Base-by-base conservation (phyloP, 2,888 invertebrate genomes). In the Stenolophus ochropezus region DNA sequence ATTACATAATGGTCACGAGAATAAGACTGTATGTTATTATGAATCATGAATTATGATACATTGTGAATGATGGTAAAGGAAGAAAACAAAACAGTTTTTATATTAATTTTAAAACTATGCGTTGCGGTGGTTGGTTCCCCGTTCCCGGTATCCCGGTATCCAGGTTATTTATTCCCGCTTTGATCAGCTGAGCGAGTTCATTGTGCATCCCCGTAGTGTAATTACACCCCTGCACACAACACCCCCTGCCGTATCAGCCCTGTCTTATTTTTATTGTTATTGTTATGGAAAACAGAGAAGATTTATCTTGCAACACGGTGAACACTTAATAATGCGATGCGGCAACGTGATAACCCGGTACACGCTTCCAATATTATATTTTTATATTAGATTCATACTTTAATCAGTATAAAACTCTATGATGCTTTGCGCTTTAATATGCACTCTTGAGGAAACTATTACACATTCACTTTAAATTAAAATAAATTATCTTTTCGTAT, bases 191-290 rank as follows among this genome's bases (percentile, higher is more conserved):
- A 42, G 33, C 33, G 33, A 42, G 33, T 11, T 42, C 33, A 42
- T 42, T 42, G 33, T 42, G 33, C 33, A 42, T 42, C 33, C 33
- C 33, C 33, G 33, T 42, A 42, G 33, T 42, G 33, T 42, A 42
- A 42, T 42, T 42, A 42, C 33, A 42, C 33, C 33, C 33, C 33
- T 42, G 33, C 11, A 42, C 6, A 42, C 11, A 42, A 42, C 33
- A 11, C 33, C 33, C 6, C 33, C 4, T 8, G 33, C 33, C 33
- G 8, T 11, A 42, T 11, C 33, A 11, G 11, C 33, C 6, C 33
- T n/a, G n/a, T 42, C 33, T 56, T 21, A 56, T 56, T 56, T 56
- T 56, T 56, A 56, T 56, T 56, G 20, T 53, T 53, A 53, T 53
- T 53, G 21, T 56, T 56, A 56, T 56, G 56, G 56, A 56, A 56